These are phyloP conservation scores for Drosophila insularis DNA, from an alignment of 1,140 invertebrate genomes.

Conservation along the genomic window DNA sequence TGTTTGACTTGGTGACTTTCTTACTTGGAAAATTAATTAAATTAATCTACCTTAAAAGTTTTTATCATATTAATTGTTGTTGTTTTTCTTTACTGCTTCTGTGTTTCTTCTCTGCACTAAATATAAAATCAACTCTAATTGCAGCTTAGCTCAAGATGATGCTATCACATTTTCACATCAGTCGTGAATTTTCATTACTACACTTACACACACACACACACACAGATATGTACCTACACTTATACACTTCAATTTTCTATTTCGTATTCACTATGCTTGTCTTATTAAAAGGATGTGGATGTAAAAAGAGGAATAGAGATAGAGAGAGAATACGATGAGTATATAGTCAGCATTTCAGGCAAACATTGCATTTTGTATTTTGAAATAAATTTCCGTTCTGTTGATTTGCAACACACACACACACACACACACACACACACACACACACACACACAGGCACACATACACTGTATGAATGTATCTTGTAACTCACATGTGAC, in stretches of 20 bases:
- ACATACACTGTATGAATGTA: slow-evolving; percentile 10
- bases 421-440: slow-evolving; percentile 9
- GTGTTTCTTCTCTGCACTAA: not conserved
- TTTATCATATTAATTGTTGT: slow-evolving; percentile 6
- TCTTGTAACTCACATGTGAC: slow-evolving; percentile 58
- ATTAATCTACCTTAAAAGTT: not conserved
- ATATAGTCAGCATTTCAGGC: slow-evolving; percentile 25
- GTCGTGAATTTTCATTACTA: slow-evolving; percentile 5
- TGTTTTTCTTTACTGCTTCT: not conserved
- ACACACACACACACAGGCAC: slow-evolving; percentile 18
- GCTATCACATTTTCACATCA: slow-evolving; percentile 19
- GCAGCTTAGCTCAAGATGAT: slow-evolving; percentile 20
- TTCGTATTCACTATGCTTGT: slow-evolving; percentile 30
- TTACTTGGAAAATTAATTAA: slow-evolving; percentile 9
- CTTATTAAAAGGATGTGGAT: slow-evolving; percentile 62
- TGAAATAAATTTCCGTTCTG: slow-evolving; percentile 76
- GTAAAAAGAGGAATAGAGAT: no score
- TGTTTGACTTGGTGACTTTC: no score
- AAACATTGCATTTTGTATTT: slow-evolving; percentile 65
- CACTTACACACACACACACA: not conserved
- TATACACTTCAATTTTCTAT: not conserved
- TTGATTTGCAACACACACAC: slow-evolving; percentile 62
- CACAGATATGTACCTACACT: not conserved
- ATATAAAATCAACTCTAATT: slow-evolving; percentile 28
- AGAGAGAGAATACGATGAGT: not conserved